Evolutionary conservation across 2,113 vertebrate genomes (phyloP).

Genomic region (Melanerpes aurifrons): DNA sequence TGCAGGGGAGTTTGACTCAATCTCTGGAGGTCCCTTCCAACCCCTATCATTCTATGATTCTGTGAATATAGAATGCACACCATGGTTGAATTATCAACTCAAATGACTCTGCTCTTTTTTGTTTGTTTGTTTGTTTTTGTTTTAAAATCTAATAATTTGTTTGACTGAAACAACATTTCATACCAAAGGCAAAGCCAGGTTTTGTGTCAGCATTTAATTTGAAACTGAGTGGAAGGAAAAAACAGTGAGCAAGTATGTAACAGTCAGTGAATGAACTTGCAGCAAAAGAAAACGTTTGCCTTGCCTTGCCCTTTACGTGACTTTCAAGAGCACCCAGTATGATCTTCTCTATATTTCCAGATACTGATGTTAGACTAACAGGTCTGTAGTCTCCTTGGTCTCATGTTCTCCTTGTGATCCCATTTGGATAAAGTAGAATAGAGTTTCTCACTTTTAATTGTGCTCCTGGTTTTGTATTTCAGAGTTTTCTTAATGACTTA

Average conservation of each 20-base stretch:
- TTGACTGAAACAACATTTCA: background rate
- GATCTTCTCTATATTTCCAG: background rate
- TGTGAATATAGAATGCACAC: background rate
- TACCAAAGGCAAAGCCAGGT: background rate
- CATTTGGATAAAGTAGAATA: background rate
- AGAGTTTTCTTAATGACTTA: background rate
- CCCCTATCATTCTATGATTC: too few relatives aligned
- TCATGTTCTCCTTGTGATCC: background rate
- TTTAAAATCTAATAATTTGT: background rate
- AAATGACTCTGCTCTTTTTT: background rate
- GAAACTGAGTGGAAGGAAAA: background rate
- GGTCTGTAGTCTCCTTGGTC: background rate
- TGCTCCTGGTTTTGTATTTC: background rate
- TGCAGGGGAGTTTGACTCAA: too few relatives aligned
- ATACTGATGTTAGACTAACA: background rate
- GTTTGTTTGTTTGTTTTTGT: background rate
- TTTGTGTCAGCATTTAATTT: background rate
- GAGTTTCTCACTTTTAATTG: background rate
- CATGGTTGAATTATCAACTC: background rate
- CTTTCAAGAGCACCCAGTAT: background rate
- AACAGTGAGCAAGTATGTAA: background rate
- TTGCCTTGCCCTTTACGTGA: background rate
- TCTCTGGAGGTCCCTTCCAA: too few relatives aligned
- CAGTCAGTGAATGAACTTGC: background rate
- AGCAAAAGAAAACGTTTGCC: background rate